Evolutionary conservation across 2,797 vertebrate species (phyloP).

Genomic region (Galago senegalensis): DNA sequence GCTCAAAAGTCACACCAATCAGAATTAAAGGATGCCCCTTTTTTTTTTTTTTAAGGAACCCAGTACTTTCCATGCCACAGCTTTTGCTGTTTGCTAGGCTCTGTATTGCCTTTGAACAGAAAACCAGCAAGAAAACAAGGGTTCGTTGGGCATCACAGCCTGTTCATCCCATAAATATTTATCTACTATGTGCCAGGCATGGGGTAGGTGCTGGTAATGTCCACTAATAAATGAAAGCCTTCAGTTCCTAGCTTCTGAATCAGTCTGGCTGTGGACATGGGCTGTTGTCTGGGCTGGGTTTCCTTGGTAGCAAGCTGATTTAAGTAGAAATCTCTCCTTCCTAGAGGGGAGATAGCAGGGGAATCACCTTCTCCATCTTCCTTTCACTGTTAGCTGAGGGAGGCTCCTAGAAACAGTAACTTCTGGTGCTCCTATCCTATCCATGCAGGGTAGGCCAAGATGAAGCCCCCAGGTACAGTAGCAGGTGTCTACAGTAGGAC

Average conservation of each 20-base stretch:
- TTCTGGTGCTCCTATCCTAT: not conserved
- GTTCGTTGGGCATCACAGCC: not conserved
- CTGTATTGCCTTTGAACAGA: conserved; percentile 18
- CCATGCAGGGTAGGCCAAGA: not conserved
- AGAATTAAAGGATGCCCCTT: not conserved
- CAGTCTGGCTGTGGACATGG: not conserved
- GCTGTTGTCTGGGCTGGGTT: not conserved
- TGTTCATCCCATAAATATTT: not conserved
- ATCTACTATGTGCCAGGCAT: not conserved
- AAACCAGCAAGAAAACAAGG: not conserved
- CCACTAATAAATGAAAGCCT: not conserved
- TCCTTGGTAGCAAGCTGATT: not conserved
- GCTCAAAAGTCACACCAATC: not conserved
- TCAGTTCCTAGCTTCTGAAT: not conserved
- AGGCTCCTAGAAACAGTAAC: not conserved
- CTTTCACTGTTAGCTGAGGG: not conserved
- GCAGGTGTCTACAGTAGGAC: not conserved
- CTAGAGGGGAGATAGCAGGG: not conserved
- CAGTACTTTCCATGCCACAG: not conserved
- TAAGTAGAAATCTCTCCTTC: not conserved
- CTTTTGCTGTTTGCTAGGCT: not conserved
- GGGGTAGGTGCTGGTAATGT: not conserved
- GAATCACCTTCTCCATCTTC: not conserved
- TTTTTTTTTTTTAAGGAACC: not conserved
- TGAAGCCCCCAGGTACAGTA: not conserved